Evolutionary conservation across 1,140 invertebrate species (phyloP), one percentile per base, ranked within the genome.

Genomic region (Ditylenchus dipsaci): DNA sequence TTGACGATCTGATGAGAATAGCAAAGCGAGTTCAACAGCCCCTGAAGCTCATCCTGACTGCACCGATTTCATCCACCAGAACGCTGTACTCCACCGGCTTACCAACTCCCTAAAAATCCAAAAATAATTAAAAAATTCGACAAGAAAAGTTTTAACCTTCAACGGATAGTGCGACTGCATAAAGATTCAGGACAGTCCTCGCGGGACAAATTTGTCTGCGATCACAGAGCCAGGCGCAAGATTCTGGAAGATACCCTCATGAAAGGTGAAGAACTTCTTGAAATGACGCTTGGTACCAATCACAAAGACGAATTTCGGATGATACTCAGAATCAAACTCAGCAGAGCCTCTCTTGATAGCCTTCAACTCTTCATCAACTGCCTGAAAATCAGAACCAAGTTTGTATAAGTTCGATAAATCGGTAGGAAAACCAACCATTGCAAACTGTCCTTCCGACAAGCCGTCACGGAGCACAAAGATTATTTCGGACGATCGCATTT

Each of bases 121-220:
- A 53, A 3, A 17, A 7, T 53, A 21, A 8, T 3, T 17, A 15
- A 53, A 53, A 1, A 3, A 21, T 53, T 53, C 15, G 49, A 11
- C 43, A 3, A 21, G 49, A 5, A 21, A 5, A 53, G 1, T 53
- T 3, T 17, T 26, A 30, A 73, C 70, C 43, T 71, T 72, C 7
- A 73, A 53, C 15, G 71, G 72, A 11, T n/a, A 60, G 49, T 73
- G 71, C 1, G 73, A 75, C 45, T 75, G 72, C 72, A 74, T 75
- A 73, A 74, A 23, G 76, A 74, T 30, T 74, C 72, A 1, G 72
- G 49, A 15, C 45, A 59, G 42, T 74, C 72, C 26, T 63, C 45
- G 11, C 71, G 73, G n/a, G 13, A 60, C 57, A 60, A 67, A 42
- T 19, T 76, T 76, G 26, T 76, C 65, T 17, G 61, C 56, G 17